Evolutionary conservation across 37 sponge, comb jelly and placozoan genomes (phyloP).

Genomic region (Hexactinellida sp.): DNA sequence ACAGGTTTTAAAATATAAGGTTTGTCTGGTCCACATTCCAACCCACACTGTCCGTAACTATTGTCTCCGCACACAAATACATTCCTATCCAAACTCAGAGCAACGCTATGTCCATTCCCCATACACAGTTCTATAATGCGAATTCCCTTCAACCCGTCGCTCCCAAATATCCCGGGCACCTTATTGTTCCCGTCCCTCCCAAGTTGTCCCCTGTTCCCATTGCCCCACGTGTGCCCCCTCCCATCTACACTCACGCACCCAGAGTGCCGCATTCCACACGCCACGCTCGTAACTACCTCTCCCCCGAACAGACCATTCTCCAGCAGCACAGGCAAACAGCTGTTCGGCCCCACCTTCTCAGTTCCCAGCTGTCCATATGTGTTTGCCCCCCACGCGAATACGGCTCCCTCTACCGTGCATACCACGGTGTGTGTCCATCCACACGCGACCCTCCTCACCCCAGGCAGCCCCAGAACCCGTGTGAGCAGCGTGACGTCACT

Average conservation of each 20-base stretch:
- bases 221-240: slow-evolving; percentile 52
- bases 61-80: neutral
- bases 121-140: neutral
- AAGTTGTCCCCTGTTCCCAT: slow-evolving; percentile 54
- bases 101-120: slow-evolving; percentile 1
- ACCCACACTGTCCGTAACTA: slow-evolving; percentile 13
- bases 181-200: slow-evolving; percentile 21
- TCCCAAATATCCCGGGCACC: neutral
- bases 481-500: slow-evolving; percentile 18
- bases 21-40: neutral
- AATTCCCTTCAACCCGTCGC: neutral
- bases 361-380: slow-evolving; percentile 51
- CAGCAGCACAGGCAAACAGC: neutral
- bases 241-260: slow-evolving; percentile 13
- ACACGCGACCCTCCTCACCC: slow-evolving; percentile 38
- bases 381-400: slow-evolving; percentile 60
- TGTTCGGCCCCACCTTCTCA: neutral
- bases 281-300: slow-evolving; percentile 12
- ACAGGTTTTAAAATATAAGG: slow-evolving; percentile 9
- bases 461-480: slow-evolving; percentile 19
- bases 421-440: slow-evolving; percentile 77
- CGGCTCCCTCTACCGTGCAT: slow-evolving; percentile 18
- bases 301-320: neutral
- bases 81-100: neutral
- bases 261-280: slow-evolving; percentile 58